These are phyloP conservation scores for Phymanthus crucifer DNA, from an alignment of 92 coral and sea anemone species.

Conservation along the genomic window DNA sequence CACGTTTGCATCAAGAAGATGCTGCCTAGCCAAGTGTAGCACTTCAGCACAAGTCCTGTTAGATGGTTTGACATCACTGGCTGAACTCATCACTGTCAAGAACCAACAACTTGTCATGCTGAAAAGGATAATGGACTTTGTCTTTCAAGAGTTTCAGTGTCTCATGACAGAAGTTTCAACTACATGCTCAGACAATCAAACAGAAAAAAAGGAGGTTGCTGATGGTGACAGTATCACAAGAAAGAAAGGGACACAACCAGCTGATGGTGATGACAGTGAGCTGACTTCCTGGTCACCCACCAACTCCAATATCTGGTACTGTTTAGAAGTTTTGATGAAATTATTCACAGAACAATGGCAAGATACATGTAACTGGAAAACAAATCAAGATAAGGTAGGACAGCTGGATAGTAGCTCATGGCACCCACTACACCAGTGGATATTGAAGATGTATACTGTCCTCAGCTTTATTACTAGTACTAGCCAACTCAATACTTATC, in stretches of 20 bases:
- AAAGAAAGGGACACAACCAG: background rate
- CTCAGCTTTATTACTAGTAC: constrained; percentile 19
- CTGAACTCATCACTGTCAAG: background rate
- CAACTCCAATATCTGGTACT: background rate
- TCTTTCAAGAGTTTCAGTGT: background rate
- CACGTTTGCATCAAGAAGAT: background rate
- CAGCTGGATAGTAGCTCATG: constrained; percentile 20
- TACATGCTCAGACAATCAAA: background rate
- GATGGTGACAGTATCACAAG: background rate
- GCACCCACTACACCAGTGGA: constrained; percentile 72
- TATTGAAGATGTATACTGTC: constrained; percentile 47
- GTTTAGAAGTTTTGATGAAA: constrained; percentile 3
- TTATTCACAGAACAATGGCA: constrained; percentile 46
- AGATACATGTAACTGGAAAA: constrained; percentile 35
- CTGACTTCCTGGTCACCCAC: background rate
- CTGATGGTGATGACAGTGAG: too few relatives aligned
- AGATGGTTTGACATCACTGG: background rate
- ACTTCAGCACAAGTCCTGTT: background rate
- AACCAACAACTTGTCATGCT: constrained; percentile 1
- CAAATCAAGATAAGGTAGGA: background rate
- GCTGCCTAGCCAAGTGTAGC: background rate
- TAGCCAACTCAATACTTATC: background rate
- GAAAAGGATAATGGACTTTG: constrained; percentile 12
- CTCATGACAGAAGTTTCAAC: background rate
- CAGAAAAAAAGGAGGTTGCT: background rate